Evolutionary conservation across 1,140 invertebrate species (phyloP), one percentile per base, ranked within the genome.

Genomic region (Meloidogyne floridensis): DNA sequence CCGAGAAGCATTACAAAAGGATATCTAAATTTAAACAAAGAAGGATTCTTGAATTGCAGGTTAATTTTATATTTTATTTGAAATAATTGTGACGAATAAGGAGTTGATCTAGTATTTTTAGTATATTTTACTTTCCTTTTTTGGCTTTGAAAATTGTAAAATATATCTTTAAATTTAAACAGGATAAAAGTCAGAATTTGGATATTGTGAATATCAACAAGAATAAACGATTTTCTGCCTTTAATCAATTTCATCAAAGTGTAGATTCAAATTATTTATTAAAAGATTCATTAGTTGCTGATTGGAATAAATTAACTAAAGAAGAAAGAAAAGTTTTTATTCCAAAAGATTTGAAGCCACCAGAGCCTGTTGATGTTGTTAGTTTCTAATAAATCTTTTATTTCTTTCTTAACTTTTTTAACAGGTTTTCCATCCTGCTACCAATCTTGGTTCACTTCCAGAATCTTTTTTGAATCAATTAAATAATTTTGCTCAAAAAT

Each of bases 401-500:
- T 10, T 59, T 3, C 15, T 20, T 59, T 56, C 18, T 71, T 69
- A 15, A 15, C 4, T n/a, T 15, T 59, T 13, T 59, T 47, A 32
- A 2, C 10, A 84, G 75, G 72, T 53, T 13, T 84, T 77, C 42
- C 32, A 87, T 56, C 84, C 84, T 9, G 51, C 54, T 10, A 83
- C 75, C n/a, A 85, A 80, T 42, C 77, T 89, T 13, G 88, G 88
- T 9, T 87, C 89, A n/a, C 79, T 89, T 54, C 86, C 88, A 0
- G 88, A 89, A 77, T 87, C 83, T 76, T 80, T 87, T 51, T 71
- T 90, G 42, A 82, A 86, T n/a, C 54, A 83, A 54, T 81, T 89
- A 32, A 81, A 89, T 18, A 71, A 80, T 10, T 87, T 77, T 74
- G 71, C 73, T 51, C 65, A 20, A 69, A 80, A 74, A 65, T 56